Percentiles rank a stretch among this genome's conserved stretches.
These are phyloP conservation scores for Sylvilagus floridanus DNA, from an alignment of 2,797 vertebrate species.

Conservation along the genomic window DNA sequence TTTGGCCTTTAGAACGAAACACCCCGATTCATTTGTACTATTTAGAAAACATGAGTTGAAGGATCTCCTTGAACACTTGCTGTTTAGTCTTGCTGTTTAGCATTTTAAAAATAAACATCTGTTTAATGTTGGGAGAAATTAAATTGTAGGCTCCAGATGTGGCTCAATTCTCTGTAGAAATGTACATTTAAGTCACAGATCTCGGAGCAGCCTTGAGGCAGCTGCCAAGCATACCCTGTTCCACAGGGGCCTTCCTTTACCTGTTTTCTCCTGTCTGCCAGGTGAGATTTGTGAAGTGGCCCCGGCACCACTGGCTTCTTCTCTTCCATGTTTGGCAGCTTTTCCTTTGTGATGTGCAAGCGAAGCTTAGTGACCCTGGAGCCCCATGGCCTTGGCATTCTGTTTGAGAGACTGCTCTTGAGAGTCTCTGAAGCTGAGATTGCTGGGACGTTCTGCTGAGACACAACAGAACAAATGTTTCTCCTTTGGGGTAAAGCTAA, in stretches of 20 bases:
- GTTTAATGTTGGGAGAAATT: slow-evolving; percentile 75
- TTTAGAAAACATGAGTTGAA: slow-evolving; percentile 69
- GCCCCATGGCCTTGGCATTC: neutral
- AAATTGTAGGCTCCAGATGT: slow-evolving; percentile 78
- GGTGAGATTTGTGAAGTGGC: slow-evolving; percentile 51
- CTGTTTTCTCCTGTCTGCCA: neutral
- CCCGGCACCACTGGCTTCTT: neutral
- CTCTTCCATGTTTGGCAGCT: neutral
- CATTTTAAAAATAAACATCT: slow-evolving; percentile 76
- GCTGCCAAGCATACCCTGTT: neutral
- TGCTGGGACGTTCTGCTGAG: neutral
- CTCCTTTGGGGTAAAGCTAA: slow-evolving; percentile 47
- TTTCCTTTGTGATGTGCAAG: neutral
- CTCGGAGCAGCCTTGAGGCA: slow-evolving; percentile 59
- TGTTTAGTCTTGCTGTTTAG: slow-evolving; percentile 69
- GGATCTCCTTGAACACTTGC: slow-evolving; percentile 47
- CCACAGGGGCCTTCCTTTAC: neutral
- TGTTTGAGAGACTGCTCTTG: neutral
- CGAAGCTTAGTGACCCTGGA: rapidly evolving
- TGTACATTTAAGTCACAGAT: slow-evolving; percentile 71
- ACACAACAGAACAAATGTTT: slow-evolving; percentile 31
- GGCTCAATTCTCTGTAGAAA: slow-evolving; percentile 68
- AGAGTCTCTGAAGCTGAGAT: neutral
- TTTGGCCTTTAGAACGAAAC: neutral
- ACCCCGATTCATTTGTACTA: neutral